Evolutionary conservation across 1,140 invertebrate genomes (phyloP).

Genomic region (Anastatus disparis): DNA sequence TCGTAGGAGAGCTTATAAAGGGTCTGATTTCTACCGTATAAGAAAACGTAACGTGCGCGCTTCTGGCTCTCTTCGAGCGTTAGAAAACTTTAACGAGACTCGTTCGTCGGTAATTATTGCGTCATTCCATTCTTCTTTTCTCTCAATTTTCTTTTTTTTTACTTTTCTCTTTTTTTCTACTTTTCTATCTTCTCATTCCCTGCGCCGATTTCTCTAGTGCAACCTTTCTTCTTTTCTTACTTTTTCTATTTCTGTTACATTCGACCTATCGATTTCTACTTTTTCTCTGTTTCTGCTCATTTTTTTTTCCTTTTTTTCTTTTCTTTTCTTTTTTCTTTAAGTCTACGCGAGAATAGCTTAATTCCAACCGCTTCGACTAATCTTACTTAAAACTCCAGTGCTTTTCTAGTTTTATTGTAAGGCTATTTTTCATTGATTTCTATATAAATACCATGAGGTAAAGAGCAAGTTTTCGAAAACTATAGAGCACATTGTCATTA

Average conservation of each 20-base stretch:
- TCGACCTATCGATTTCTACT: slow-evolving; percentile 34
- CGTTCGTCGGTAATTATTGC: slow-evolving; percentile 38
- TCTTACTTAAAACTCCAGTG: slow-evolving; percentile 16
- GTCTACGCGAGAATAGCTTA: slow-evolving; percentile 21
- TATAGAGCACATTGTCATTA: too few relatives aligned
- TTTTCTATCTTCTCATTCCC: not conserved
- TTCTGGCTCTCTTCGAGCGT: too few relatives aligned
- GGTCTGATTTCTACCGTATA: slow-evolving; percentile 30
- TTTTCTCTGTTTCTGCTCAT: slow-evolving; percentile 24
- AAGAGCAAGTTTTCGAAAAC: too few relatives aligned
- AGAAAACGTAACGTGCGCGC: not conserved
- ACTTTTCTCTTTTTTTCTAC: not conserved
- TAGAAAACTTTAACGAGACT: slow-evolving; percentile 35
- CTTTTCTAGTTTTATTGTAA: slow-evolving; percentile 6
- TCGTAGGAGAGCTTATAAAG: slow-evolving; percentile 13
- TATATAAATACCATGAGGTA: too few relatives aligned
- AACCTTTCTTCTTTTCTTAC: not conserved
- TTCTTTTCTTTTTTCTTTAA: too few relatives aligned
- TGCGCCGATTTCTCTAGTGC: not conserved
- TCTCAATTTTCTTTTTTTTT: slow-evolving; percentile 2
- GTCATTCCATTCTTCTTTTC: slow-evolving; percentile 32
- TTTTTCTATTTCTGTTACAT: slow-evolving; percentile 31
- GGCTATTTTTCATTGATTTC: not conserved
- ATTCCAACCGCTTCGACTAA: slow-evolving; percentile 9
- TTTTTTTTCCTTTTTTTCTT: not conserved